Evolutionary conservation across 1,140 invertebrate genomes (phyloP).

Genomic region (Drosophila pandora): DNA sequence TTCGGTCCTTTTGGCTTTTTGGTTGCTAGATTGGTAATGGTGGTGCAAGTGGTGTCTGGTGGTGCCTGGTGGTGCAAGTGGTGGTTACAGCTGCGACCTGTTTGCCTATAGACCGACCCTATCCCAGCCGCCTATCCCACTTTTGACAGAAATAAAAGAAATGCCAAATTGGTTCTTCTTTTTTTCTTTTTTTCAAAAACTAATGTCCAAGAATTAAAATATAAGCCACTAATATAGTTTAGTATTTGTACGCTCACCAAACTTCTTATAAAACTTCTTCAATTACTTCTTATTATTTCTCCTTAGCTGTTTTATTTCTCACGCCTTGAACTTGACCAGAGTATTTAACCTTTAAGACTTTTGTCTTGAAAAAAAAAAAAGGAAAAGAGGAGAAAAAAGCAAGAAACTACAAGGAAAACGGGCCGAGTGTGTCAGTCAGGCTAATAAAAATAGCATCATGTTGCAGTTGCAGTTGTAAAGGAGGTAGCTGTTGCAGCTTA

Average conservation of each 20-base stretch:
- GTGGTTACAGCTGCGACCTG: conserved; percentile 39
- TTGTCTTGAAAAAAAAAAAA: conserved; percentile 10
- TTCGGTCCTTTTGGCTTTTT: conserved; percentile 42
- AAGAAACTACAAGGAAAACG: conserved; percentile 2
- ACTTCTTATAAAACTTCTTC: not conserved
- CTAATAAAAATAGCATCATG: conserved; percentile 74
- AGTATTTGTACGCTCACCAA: no score
- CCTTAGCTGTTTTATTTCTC: conserved; percentile 37
- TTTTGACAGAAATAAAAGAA: conserved; percentile 35
- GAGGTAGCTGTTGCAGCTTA: conserved; percentile 15
- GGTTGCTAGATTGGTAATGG: not conserved
- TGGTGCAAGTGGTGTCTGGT: not conserved
- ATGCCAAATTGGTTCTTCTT: conserved; percentile 26
- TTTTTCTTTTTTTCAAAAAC: not conserved
- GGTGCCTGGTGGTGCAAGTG: no score
- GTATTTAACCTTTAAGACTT: conserved; percentile 25
- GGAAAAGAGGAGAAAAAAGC: not conserved
- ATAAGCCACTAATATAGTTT: no score
- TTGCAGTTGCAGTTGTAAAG: conserved; percentile 39
- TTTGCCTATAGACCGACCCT: conserved; percentile 9
- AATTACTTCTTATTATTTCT: not conserved
- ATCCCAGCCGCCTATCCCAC: not conserved
- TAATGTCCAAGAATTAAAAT: not conserved
- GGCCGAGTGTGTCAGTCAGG: conserved; percentile 41
- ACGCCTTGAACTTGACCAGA: conserved; percentile 51